Conservation (phyloP, 1,140 invertebrate species). For the Dryas iulia region DNA sequence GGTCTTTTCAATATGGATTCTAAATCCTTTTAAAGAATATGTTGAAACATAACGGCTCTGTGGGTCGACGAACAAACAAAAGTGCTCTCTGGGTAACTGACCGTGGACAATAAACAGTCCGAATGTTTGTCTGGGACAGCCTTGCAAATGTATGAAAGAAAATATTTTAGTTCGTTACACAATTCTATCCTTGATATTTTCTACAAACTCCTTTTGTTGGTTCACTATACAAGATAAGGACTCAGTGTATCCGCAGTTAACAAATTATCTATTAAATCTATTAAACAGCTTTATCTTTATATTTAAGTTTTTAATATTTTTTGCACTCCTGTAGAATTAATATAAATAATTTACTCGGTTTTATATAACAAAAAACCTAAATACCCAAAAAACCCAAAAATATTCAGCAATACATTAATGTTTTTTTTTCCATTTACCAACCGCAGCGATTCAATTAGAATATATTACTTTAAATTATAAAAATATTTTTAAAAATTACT, state of each 20-base stretch:
- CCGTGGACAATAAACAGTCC: conserved; percentile 72
- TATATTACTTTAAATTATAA: not conserved
- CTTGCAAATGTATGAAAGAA: conserved; percentile 46
- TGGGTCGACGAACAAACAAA: conserved; percentile 54
- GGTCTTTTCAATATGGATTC: conserved; percentile 18
- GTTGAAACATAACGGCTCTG: conserved; percentile 44
- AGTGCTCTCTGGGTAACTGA: conserved; percentile 71
- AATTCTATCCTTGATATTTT: conserved; percentile 27
- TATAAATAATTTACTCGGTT: no score
- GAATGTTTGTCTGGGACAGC: conserved; percentile 43
- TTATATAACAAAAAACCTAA: no score
- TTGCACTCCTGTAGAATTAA: no score
- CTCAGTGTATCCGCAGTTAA: not conserved
- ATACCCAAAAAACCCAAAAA: no score
- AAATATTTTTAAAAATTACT: conserved; percentile 49
- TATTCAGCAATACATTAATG: no score
- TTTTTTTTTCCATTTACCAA: no score
- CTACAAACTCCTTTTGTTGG: conserved; percentile 8
- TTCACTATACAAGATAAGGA: not conserved
- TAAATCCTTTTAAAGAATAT: conserved; percentile 46
- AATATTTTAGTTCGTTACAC: conserved; percentile 61
- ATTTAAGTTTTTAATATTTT: no score
- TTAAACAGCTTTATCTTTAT: no score
- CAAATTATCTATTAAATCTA: no score
- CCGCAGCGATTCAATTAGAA: no score